Base-by-base conservation (phyloP, 2,797 vertebrate species). In the Etheostoma perlongum region DNA sequence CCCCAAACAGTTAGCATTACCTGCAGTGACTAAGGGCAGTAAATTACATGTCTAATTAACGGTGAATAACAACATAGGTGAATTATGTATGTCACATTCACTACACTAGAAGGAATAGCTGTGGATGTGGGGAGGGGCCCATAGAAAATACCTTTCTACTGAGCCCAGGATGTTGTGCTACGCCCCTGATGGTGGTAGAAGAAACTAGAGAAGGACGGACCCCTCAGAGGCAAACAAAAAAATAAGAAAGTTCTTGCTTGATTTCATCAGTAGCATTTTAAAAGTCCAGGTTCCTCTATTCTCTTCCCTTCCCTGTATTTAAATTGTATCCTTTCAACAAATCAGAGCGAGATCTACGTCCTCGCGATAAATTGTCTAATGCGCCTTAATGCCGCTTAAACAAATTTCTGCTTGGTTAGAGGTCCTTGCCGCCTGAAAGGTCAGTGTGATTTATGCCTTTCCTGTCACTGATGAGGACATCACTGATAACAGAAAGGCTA, bases 401-500 rank as follows among this genome's bases (percentile, higher is more conserved):
- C 86, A 82, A 25, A 86, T 81, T 80, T 88, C 55, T 76, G 68
- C 87, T 72, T n/a, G 53, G 73, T 74, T 25, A 64, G 48, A 84
- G 68, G 74, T 89, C 79, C 57, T 49, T 0, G 25, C 79, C 55
- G 54, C 74, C 87, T 80, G 59, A 68, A 72, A 73, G 68, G 85
- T 82, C 83, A 79, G 71, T 14, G 3, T 80, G 89, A 91, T 93
- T 86, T 80, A 92, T 88, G 66, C 62, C 60, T 74, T 81, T 80
- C 76, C 88, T 85, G 81, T 65, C 51, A 25, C 84, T 85, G 88
- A 84, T 85, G 89, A 93, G 90, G 84, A 91, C 87, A 82, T 90
- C 79, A 44, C 85, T 85, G 89, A 92, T 90, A 91, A 84, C 71
- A 25, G 58, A 67, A 82, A 81, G 70, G 83, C 88, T 86, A 90